Percentiles rank a stretch among this genome's conserved stretches.
Evolutionary conservation across 1,140 invertebrate genomes (phyloP).

Genomic region (Oreohelix idahoensis): DNA sequence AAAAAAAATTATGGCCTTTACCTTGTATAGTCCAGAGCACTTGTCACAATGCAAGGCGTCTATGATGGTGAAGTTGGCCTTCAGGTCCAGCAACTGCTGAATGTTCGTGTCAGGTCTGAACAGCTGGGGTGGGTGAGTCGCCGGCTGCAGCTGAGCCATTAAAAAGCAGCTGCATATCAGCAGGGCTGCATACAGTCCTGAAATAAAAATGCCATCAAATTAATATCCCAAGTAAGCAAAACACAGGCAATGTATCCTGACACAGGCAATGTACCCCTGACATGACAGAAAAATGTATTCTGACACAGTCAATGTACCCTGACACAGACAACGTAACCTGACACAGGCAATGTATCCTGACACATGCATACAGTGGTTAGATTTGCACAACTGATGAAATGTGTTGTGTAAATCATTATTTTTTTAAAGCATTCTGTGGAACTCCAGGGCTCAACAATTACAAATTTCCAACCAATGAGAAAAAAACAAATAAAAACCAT

Average conservation of each 20-base stretch:
- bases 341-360: too few species aligned
- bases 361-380: too few species aligned
- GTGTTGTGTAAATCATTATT: too few species aligned
- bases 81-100: conserved; percentile 64
- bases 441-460: too few species aligned
- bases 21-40: conserved; percentile 63
- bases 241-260: conserved; percentile 14
- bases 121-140: conserved; percentile 64
- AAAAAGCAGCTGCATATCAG: conserved; percentile 52
- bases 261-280: too few species aligned
- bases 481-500: too few species aligned
- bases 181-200: conserved; percentile 57
- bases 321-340: too few species aligned
- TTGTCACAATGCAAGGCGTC: conserved; percentile 57
- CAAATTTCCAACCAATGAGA: too few species aligned
- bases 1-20: not conserved
- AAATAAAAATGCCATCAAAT: conserved; percentile 4
- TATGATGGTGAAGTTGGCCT: conserved; percentile 62
- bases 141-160: conserved; percentile 55
- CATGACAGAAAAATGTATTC: too few species aligned
- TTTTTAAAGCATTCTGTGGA: too few species aligned
- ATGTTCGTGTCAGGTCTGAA: conserved; percentile 64
- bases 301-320: too few species aligned
- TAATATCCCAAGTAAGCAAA: conserved; percentile 21
- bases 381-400: too few species aligned